These are phyloP conservation scores for Drosophila nr. fundita DNA, from an alignment of 2,888 invertebrate genomes.

Conservation along the genomic window DNA sequence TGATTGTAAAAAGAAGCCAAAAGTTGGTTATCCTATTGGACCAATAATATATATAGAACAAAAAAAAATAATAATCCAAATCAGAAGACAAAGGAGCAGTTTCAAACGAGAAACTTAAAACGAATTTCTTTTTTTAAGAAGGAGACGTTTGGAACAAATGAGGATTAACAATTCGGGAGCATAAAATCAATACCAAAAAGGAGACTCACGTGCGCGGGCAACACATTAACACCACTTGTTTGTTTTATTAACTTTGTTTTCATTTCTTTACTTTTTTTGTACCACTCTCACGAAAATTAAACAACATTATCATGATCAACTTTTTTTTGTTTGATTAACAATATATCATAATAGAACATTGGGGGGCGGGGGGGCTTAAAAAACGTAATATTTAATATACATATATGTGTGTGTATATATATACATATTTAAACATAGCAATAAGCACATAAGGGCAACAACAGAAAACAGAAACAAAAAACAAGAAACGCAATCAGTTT, in stretches of 20 bases:
- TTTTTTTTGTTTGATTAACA: slow-evolving; percentile 32
- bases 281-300: slow-evolving; percentile 52
- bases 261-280: neutral
- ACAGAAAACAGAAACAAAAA: slow-evolving; percentile 71
- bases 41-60: slow-evolving; percentile 8
- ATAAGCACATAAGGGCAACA: slow-evolving; percentile 72
- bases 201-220: slow-evolving; percentile 82
- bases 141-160: slow-evolving; percentile 44
- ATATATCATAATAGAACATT: slow-evolving; percentile 46
- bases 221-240: slow-evolving; percentile 80
- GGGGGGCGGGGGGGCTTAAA: slow-evolving; percentile 23
- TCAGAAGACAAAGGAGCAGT: slow-evolving; percentile 27
- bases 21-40: slow-evolving; percentile 11
- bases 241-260: neutral
- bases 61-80: slow-evolving; percentile 21
- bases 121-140: slow-evolving; percentile 39
- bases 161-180: slow-evolving; percentile 67
- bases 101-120: slow-evolving; percentile 55
- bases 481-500: slow-evolving; percentile 58
- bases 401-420: slow-evolving; percentile 22
- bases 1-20: slow-evolving; percentile 33
- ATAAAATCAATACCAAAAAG: slow-evolving; percentile 76
- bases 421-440: slow-evolving; percentile 55
- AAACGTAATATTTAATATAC: slow-evolving; percentile 50
- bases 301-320: slow-evolving; percentile 79